Conservation (phyloP, 2,797 vertebrate species). For the Rhynchotus rufescens region DNA sequence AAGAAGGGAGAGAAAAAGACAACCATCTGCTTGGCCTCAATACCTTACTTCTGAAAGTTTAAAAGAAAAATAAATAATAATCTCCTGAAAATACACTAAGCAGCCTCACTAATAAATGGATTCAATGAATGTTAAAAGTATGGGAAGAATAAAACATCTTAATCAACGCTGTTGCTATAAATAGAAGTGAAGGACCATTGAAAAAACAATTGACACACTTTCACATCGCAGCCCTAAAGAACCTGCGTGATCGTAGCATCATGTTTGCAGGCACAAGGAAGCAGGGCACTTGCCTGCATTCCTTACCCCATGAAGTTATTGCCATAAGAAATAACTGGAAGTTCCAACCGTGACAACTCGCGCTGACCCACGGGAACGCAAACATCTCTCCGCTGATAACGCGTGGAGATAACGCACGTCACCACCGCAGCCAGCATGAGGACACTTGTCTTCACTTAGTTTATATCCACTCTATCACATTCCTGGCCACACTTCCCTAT, state of each 20-base stretch:
- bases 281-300: neutral
- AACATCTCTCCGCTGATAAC: conserved; percentile 63
- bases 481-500: conserved; percentile 60
- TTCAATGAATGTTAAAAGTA: neutral
- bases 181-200: conserved; percentile 7
- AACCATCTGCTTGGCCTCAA: neutral
- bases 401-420: conserved; percentile 42
- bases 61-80: neutral
- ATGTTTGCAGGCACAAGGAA: neutral
- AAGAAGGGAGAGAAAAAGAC: neutral
- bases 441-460: conserved; percentile 67
- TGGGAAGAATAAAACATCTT: conserved; percentile 4
- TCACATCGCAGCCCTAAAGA: neutral
- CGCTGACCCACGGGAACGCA: conserved; percentile 38
- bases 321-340: conserved; percentile 62
- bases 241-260: neutral
- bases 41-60: neutral
- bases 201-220: neutral
- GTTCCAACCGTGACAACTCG: conserved; percentile 49
- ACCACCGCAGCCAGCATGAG: conserved; percentile 50
- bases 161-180: conserved; percentile 15
- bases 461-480: conserved; percentile 51
- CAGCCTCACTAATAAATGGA: neutral
- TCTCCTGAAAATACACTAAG: neutral
- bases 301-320: conserved; percentile 43